These are phyloP conservation scores for Phrynosoma blainvillii DNA, from an alignment of 2,113 vertebrate species.

Conservation along the genomic window DNA sequence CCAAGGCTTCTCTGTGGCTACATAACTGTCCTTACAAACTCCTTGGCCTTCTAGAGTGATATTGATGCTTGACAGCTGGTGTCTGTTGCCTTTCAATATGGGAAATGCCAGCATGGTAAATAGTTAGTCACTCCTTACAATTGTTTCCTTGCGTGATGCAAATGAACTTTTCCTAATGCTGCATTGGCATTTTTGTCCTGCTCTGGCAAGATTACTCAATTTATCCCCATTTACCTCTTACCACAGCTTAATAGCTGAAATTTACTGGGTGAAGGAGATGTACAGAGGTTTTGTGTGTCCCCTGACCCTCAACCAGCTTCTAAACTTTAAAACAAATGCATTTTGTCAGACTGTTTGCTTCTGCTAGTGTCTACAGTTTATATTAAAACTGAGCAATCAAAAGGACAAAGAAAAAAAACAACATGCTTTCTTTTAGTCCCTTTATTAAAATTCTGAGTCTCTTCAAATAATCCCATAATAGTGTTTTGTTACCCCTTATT, in stretches of 20 bases:
- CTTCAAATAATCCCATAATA: constrained; percentile 32
- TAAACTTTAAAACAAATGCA: constrained; percentile 36
- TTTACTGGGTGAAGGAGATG: constrained; percentile 7
- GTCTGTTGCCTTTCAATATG: background rate
- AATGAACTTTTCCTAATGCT: background rate
- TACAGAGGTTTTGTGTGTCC: background rate
- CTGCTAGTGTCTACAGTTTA: constrained; percentile 40
- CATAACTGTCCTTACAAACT: background rate
- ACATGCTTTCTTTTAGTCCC: constrained; percentile 6
- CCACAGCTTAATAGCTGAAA: fast-evolving
- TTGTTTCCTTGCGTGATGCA: fast-evolving
- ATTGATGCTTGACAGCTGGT: background rate
- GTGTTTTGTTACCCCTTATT: constrained; percentile 50
- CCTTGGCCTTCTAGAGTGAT: fast-evolving
- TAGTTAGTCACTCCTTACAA: fast-evolving
- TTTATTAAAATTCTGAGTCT: constrained; percentile 34
- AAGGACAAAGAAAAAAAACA: background rate
- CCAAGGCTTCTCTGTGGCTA: background rate
- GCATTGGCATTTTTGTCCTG: constrained; percentile 10
- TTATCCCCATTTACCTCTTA: constrained; percentile 14
- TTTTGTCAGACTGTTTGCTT: background rate
- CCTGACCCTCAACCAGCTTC: background rate
- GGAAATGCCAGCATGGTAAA: fast-evolving
- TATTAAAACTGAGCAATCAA: background rate
- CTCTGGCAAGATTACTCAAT: background rate